A percentile compares a stretch with the other conserved stretches of the same genome.
These are phyloP conservation scores for Melieria crassipennis DNA, from an alignment of 2,888 invertebrate species.

Conservation along the genomic window DNA sequence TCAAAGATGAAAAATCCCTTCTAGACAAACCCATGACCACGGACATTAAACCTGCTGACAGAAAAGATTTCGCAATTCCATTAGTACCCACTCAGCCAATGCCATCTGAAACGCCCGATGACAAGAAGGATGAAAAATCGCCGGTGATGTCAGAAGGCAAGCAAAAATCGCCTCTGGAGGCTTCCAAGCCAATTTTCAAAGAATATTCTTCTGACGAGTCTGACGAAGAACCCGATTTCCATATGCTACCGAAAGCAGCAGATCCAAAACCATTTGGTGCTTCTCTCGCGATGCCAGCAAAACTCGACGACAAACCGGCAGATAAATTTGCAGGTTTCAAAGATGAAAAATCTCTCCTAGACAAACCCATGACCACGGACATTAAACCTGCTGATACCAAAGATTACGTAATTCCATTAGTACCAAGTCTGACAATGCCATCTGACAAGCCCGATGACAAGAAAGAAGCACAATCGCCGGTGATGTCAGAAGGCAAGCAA, in stretches of 20 bases:
- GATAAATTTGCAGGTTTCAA: not conserved
- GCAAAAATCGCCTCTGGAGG: not conserved
- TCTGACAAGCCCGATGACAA: slow-evolving; percentile 1
- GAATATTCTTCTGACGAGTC: not conserved
- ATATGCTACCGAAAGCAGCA: not conserved
- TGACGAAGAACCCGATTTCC: not conserved
- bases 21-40: not conserved
- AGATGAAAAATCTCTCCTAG: not conserved
- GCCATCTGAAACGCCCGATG: too few species aligned
- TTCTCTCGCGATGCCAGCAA: too few species aligned
- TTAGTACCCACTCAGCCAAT: not conserved
- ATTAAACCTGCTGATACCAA: not conserved
- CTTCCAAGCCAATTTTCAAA: not conserved
- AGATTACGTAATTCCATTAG: not conserved
- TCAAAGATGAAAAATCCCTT: not conserved
- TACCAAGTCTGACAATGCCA: not conserved
- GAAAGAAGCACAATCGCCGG: not conserved
- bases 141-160: not conserved
- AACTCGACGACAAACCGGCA: too few species aligned
- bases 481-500: not conserved
- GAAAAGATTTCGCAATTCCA: not conserved
- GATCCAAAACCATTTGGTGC: not conserved
- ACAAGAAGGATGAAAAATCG: not conserved
- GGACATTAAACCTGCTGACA: not conserved
- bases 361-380: not conserved